phyloP scores from a whole-genome alignment of 2,797 vertebrate species.

The Cryptoblepharus egeriae region DNA sequence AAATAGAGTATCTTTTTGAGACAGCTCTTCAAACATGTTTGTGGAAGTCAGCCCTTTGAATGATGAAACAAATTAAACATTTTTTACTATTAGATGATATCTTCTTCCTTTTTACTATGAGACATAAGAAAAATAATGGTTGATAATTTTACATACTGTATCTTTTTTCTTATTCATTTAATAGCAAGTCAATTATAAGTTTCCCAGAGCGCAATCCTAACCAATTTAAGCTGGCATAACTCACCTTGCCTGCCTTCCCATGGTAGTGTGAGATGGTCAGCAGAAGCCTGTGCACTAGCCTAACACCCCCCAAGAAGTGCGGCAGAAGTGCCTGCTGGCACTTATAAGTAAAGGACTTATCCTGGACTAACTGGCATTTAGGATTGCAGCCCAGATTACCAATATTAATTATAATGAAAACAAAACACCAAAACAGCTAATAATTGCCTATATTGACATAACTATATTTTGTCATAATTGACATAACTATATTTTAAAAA shows the following conservation, averaged over 20 bases:
- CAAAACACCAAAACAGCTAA: neutral
- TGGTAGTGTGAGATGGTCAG: too few species aligned
- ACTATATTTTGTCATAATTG: neutral
- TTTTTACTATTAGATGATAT: neutral
- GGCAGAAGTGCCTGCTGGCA: too few species aligned
- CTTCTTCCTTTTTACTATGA: neutral
- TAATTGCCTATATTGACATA: neutral
- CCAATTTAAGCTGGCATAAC: too few species aligned
- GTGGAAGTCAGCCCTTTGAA: neutral
- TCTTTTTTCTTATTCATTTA: slow-evolving; percentile 21
- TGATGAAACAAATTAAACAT: neutral
- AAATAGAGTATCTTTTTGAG: neutral
- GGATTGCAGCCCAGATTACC: too few species aligned
- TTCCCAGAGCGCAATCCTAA: too few species aligned
- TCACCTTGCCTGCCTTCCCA: too few species aligned
- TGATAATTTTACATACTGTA: neutral
- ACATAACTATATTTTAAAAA: slow-evolving; percentile 23
- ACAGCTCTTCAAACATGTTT: neutral
- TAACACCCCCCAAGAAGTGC: too few species aligned
- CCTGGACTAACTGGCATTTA: too few species aligned
- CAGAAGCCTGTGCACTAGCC: too few species aligned
- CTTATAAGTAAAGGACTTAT: too few species aligned
- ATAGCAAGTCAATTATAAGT: slow-evolving; percentile 20
- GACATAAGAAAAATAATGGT: neutral
- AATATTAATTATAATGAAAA: neutral